These are phyloP conservation scores for Alentia gelatinosa DNA, from an alignment of 2,888 invertebrate species.

Conservation along the genomic window DNA sequence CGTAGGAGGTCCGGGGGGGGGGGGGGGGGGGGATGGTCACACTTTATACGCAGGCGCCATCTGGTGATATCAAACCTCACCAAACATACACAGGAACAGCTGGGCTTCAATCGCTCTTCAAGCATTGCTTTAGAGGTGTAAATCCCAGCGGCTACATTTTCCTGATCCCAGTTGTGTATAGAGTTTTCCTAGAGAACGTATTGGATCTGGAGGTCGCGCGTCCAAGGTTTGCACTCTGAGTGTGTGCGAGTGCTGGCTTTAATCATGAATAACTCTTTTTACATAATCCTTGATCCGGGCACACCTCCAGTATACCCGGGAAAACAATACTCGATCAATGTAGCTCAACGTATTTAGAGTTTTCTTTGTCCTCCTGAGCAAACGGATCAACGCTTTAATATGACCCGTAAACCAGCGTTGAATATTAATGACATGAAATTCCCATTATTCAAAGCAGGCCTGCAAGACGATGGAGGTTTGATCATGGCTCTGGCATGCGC, in stretches of 20 bases:
- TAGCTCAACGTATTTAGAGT: background rate
- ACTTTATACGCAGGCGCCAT: background rate
- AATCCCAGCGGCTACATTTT: no score
- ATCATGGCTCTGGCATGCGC: background rate
- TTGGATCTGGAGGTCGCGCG: background rate
- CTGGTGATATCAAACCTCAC: background rate
- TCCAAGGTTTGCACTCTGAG: background rate
- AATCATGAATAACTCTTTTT: background rate
- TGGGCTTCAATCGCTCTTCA: background rate
- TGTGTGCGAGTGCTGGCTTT: no score
- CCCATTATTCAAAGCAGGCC: background rate
- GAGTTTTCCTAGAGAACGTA: no score
- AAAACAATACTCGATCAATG: background rate
- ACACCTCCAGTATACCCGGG: background rate
- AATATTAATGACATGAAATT: background rate
- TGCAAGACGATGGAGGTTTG: background rate
- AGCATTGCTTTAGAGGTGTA: background rate
- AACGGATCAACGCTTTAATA: background rate
- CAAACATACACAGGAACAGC: background rate
- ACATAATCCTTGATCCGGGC: background rate
- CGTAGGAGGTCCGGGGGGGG: background rate
- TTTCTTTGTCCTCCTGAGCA: background rate
- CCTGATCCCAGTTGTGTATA: no score
- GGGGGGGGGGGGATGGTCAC: background rate
- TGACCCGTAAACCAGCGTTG: background rate